Evolutionary conservation across 2,113 vertebrate species (phyloP).

Genomic region (Suncus etruscus): DNA sequence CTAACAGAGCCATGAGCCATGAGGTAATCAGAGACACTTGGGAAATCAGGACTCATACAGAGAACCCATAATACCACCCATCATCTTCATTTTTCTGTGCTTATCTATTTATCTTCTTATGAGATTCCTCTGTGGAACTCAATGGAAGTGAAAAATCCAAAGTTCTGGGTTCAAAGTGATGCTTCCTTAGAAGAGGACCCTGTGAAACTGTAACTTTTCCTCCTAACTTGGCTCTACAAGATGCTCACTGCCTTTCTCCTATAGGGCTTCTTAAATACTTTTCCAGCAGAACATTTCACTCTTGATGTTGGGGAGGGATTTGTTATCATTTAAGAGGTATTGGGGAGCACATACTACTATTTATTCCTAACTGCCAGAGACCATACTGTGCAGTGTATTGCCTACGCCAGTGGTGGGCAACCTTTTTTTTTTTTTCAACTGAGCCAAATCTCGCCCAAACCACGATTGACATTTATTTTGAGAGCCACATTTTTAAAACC

Average conservation of each 20-base stretch:
- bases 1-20: background rate
- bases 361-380: background rate
- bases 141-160: background rate
- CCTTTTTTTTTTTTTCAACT: too few relatives aligned
- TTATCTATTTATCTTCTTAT: too few relatives aligned
- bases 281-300: background rate
- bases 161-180: background rate
- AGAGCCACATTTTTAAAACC: too few relatives aligned
- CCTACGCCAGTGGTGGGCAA: background rate
- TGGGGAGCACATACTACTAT: background rate
- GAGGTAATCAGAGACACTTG: too few relatives aligned
- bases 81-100: too few relatives aligned
- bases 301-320: background rate
- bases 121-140: background rate
- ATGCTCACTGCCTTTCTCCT: background rate
- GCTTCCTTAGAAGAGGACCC: background rate
- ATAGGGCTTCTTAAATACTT: background rate
- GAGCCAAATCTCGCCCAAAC: background rate
- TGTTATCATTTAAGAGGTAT: background rate
- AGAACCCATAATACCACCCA: background rate
- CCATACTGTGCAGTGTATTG: background rate
- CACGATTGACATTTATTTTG: background rate
- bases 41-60: background rate
- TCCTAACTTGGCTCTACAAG: background rate
- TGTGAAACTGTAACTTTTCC: background rate